Percentiles rank a stretch among this genome's conserved stretches.
Conservation (phyloP, 2,888 invertebrate species). For the Listrodromus nycthemerus region DNA sequence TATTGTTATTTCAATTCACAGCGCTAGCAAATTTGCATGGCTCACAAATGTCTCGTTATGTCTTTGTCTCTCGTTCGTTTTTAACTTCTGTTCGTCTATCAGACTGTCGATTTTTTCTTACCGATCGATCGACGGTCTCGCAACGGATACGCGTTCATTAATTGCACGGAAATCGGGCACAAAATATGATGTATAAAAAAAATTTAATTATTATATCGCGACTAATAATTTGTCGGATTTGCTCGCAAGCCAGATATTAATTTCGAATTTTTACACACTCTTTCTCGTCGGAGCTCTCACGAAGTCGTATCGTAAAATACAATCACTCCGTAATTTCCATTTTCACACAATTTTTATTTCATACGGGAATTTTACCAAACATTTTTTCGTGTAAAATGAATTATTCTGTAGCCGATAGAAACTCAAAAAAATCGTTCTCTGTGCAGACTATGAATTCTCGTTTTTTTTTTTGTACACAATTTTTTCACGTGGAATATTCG, state of each 20-base stretch:
- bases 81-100: background rate
- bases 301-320: too few species aligned
- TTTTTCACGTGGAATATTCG: background rate
- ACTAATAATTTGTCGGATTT: too few species aligned
- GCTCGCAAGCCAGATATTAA: too few species aligned
- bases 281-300: too few species aligned
- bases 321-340: too few species aligned
- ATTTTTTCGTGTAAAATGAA: background rate
- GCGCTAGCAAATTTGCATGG: constrained; percentile 51
- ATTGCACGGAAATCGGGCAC: background rate
- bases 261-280: too few species aligned
- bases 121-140: background rate
- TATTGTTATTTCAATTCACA: constrained; percentile 32
- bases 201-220: too few species aligned
- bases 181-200: background rate
- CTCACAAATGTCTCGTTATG: constrained; percentile 7
- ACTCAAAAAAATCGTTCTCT: background rate
- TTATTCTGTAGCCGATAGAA: background rate
- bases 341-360: too few species aligned
- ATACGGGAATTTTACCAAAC: too few species aligned
- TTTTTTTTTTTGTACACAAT: background rate
- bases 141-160: background rate
- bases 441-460: constrained; percentile 1
- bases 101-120: background rate
- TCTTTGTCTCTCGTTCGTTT: constrained; percentile 37